Base-by-base conservation (phyloP, 1,140 invertebrate species). In the Tetragonula clypearis region DNA sequence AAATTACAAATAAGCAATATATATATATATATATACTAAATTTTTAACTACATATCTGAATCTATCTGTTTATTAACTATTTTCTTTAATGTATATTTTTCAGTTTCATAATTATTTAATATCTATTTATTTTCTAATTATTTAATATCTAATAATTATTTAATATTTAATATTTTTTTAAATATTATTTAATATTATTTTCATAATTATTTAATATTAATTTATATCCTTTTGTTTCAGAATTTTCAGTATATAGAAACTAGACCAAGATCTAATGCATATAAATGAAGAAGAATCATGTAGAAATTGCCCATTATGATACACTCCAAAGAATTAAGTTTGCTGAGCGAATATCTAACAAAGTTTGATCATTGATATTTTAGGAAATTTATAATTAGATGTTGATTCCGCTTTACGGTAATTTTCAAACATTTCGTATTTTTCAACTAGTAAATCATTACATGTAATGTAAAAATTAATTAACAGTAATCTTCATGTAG, bases 241-340 rank as follows among this genome's bases (percentile, higher is more conserved):
- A 21, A 72, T 84, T 84, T 79, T 68, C 55, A 21, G 23, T 69
- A 14, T 73, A 62, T 56, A 79, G 55, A 79, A 84, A 79, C 69
- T 79, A 84, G 74, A 78, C 30, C 41, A 49, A 6, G 41, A 49
- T 68, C 62, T 68, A 56, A 58, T 68, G 53, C 55, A 78, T 84
- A 72, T 73, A 56, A 79, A 84, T 79, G 79, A 72, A 41, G 9
- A 69, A 66, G 55, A 83, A 69, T 58, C 65, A 14, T 17, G 2
- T 73, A 65, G 58, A 79, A 79, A 79, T 49, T 30, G 49, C 71
- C 19, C 41, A 53, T 79, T 55, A 72, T 65, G 58, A 79, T 23
- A 65, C 58, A 76, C 49, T 73, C 2, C 17, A 62, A n/a, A 21
- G 77, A 78, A 17, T 58, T 35, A 58, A n/a, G n/a, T 78, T 78